Base-by-base conservation (phyloP, 2,888 invertebrate species). In the Ferrisia virgata region DNA sequence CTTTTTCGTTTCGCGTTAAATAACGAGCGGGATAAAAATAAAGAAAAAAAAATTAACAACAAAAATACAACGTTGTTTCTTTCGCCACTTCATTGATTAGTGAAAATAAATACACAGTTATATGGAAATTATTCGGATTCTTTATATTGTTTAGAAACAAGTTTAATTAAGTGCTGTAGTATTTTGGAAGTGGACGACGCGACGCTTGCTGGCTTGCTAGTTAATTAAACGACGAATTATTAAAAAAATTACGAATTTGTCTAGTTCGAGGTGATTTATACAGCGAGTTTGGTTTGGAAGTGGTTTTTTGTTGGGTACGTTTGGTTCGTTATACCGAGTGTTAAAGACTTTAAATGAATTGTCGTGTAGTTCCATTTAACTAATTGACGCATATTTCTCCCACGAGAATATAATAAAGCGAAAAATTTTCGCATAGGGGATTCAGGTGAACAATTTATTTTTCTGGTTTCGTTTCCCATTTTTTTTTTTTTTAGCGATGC, bases 301-400 rank as follows among this genome's bases (percentile, higher is more conserved):
- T 18, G 4, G 8, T 18, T 8, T 8, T 36, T 8, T 6, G 36
- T 4, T 36, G 8, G 36, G 36, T 36, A 5, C 8, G 8, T 18
- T 18, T 64, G 13, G 1, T 8, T 25, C 64, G 28, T 64, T 13
- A 22, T 53, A 53, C 22, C 53, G 28, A 64, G 64, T 64, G 64
- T 25, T 64, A 13, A 64, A 64, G 28, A 64, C 64, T 64, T 64
- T 64, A 64, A 64, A 64, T 64, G 28, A 64, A 64, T 64, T 64
- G 64, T 64, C 28, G 64, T 64, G 64, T 64, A 28, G 28, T 28
- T 64, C 28, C 64, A 64, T 64, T 58, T 64, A 28, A 64, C 64
- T 64, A 64, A 64, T 64, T 64, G 64, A 64, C 64, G 28, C 64
- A 28, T 64, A 64, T 64, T 64, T 64, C n/a, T 64, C 64, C 64